Base-by-base conservation (phyloP, 2,888 invertebrate species). In the Sinohyriopsis cumingii region DNA sequence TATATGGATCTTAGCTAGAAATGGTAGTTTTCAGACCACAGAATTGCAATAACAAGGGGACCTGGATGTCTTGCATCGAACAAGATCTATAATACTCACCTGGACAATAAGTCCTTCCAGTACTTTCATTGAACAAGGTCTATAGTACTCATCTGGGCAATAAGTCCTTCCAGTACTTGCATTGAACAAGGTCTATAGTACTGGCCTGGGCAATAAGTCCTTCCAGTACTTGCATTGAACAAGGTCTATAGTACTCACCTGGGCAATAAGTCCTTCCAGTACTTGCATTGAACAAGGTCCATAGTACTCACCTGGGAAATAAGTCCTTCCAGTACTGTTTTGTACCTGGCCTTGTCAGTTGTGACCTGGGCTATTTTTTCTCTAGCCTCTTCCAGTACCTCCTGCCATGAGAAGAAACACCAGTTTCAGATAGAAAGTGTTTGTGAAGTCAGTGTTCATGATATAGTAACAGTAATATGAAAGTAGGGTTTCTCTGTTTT, bases 341-440 rank as follows among this genome's bases (percentile, higher is more conserved):
- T 91, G 91, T 99, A 99, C 82, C 93, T 92, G 45, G 91, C 90
- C 65, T 91, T 91, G 89, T 96, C 94, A 81, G 92, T 92, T 53
- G 94, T 94, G 67, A 95, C 93, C 89, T 94, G 93, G 20, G 93
- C 93, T 86, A 99, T 93, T 89, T 94, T 94, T 89, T 94, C 93
- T 86, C 96, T 94, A 65, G 98, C 96, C 85, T 98, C 98, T 73
- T 98, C 97, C 68, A 99, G 92, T 59, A 99, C 95, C 87, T 93
- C 94, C 87, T 95, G 93, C n/a, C 73, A 73, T 33, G 33, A 59
- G 56, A 67, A 25, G 53, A 71, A 69, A 18, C 28, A 7, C 33
- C 45, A 22, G 6, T 55, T 55, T 22, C 3, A 9, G 24, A 57
- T 24, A 57, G 3, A 22, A n/a, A 57, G 20, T 57, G n/a, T 22